phyloP scores from a whole-genome alignment of 1,140 invertebrate genomes.

The Hermetia illucens region DNA sequence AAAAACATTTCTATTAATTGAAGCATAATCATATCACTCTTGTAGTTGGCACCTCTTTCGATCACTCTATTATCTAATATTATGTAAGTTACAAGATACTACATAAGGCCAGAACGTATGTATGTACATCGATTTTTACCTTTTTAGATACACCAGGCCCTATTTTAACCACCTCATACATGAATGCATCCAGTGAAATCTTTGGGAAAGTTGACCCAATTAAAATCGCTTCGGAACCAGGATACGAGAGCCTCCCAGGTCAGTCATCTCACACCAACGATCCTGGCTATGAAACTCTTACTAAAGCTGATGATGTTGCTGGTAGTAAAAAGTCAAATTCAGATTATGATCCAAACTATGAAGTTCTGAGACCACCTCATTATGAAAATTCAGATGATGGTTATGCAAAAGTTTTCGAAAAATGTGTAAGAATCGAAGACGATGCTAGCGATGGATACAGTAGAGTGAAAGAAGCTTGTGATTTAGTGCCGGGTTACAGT shows the following conservation, averaged over 20 bases:
- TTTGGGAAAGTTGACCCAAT: too few species aligned
- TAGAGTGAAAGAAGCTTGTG: conserved; percentile 8
- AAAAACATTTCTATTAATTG: too few species aligned
- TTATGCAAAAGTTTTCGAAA: conserved; percentile 32
- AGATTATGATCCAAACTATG: conserved; percentile 54
- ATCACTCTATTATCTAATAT: too few species aligned
- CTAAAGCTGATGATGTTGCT: conserved; percentile 10
- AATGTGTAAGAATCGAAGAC: conserved; percentile 8
- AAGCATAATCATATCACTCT: too few species aligned
- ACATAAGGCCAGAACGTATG: too few species aligned
- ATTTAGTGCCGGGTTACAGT: conserved; percentile 14
- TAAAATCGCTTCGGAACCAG: too few species aligned
- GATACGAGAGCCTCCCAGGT: conserved; percentile 33
- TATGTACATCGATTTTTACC: too few species aligned
- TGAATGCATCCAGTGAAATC: too few species aligned
- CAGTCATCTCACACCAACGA: conserved; percentile 34
- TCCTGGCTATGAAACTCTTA: conserved; percentile 43
- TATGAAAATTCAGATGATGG: conserved; percentile 20
- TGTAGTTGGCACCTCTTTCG: too few species aligned
- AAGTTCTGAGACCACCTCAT: conserved; percentile 39
- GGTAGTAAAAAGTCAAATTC: conserved; percentile 24
- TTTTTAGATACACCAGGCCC: too few species aligned
- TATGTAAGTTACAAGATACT: too few species aligned
- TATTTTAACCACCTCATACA: too few species aligned
- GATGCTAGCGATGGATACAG: conserved; percentile 16